Evolutionary conservation across 2,888 invertebrate species (phyloP), one percentile per base, ranked within the genome.

Genomic region (Habrosyne pyritoides): DNA sequence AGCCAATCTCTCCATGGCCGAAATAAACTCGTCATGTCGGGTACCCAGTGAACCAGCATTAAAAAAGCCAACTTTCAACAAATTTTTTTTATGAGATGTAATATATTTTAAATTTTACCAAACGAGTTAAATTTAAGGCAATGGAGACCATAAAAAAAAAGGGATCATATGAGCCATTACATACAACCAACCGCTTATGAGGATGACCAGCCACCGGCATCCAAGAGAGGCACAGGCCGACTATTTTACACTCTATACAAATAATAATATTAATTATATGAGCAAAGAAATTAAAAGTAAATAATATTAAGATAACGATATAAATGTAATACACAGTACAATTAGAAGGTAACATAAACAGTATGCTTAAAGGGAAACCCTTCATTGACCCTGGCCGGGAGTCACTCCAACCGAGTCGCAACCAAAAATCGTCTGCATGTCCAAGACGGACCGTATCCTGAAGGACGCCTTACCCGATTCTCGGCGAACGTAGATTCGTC

Each of bases 21-120:
- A 56, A 3, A 63, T 14, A 10, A 66, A 61, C 47, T 71, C 64
- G 33, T 66, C 67, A 8, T 63, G 66, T 0, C 56, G 8, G 0
- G 66, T 66, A 2, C 60, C 60, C 0, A 73, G 48, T 0, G 70
- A 69, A 5, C 68, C 65, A 0, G 66, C 55, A 53, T 72, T 72
- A 7, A 66, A 51, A 10, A 68, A 50, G 3, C 66, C 64, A 53
- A 69, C 53, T 18, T 42, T 53, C 0, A 55, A 30, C 47, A 47
- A 10, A 52, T 56, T 46, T 4, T n/a, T n/a, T 2, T 33, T 33
- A 33, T 33, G 5, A 33, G 12, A 33, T 33, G n/a, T 33, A 2
- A 33, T n/a, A 33, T 3, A 33, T n/a, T 2, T 12, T n/a, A n/a
- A 0, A 4, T 33, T n/a, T 33, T n/a, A 33, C 33, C 33, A 12